Evolutionary conservation across 2,113 vertebrate species (phyloP).

Genomic region (Leptodactylus fuscus): DNA sequence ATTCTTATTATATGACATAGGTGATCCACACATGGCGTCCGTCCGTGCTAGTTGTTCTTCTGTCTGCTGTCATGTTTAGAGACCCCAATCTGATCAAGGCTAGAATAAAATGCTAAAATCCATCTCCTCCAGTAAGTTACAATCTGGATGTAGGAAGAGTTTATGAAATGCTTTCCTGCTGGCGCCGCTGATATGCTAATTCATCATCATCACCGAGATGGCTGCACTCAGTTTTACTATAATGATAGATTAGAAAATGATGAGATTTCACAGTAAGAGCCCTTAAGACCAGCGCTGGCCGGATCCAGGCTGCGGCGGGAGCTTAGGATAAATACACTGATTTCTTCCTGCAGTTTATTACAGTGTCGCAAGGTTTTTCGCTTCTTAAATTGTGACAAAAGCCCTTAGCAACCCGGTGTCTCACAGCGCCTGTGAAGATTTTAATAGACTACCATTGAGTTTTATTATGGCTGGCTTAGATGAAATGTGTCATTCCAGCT

Average conservation of each 20-base stretch:
- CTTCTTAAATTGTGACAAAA: slow-evolving; percentile 17
- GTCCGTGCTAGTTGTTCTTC: too few species aligned
- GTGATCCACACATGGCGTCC: too few species aligned
- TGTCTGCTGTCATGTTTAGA: neutral
- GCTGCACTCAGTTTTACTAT: neutral
- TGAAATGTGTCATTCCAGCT: neutral
- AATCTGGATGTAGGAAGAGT: neutral
- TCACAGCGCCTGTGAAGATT: neutral
- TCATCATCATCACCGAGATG: slow-evolving; percentile 36
- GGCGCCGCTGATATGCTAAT: slow-evolving; percentile 36
- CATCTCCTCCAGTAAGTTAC: neutral
- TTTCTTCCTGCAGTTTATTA: slow-evolving; percentile 31
- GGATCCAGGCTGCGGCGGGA: neutral
- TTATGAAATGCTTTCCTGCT: slow-evolving; percentile 26
- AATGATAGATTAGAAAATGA: slow-evolving; percentile 46
- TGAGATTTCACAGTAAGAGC: slow-evolving; percentile 46
- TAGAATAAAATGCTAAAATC: neutral
- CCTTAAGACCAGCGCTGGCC: slow-evolving; percentile 8
- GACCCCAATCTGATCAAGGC: neutral
- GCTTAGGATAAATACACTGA: slow-evolving; percentile 13
- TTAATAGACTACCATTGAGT: neutral
- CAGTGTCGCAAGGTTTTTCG: neutral
- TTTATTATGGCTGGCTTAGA: neutral
- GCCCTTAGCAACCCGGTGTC: neutral
- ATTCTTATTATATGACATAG: too few species aligned